Percentiles rank a stretch among this genome's conserved stretches.
These are phyloP conservation scores for Zele albiditarsus DNA, from an alignment of 2,888 invertebrate genomes.

Conservation along the genomic window DNA sequence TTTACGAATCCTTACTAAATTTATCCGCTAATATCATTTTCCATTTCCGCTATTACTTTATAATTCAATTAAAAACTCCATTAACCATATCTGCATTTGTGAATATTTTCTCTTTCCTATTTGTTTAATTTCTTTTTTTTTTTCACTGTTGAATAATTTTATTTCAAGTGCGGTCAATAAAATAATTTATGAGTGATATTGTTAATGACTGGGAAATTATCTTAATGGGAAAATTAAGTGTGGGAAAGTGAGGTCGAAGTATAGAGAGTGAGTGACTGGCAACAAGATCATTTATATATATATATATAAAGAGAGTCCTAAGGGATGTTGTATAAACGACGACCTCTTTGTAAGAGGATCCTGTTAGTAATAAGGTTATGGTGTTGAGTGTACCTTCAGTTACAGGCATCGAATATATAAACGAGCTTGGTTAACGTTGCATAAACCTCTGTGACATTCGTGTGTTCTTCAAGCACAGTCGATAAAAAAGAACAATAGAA, in stretches of 20 bases:
- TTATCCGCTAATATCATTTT: too few relatives aligned
- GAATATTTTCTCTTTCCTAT: background rate
- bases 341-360: conserved; percentile 5
- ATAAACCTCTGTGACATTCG: background rate
- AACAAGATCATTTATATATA: background rate
- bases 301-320: too few relatives aligned
- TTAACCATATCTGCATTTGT: too few relatives aligned
- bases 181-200: background rate
- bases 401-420: background rate
- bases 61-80: too few relatives aligned
- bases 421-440: background rate
- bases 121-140: background rate
- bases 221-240: background rate
- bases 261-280: too few relatives aligned
- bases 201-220: background rate
- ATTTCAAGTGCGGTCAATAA: background rate
- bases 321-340: conserved; percentile 2
- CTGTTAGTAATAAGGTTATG: background rate
- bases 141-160: background rate
- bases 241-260: too few relatives aligned
- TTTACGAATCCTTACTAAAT: too few relatives aligned
- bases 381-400: background rate
- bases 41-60: too few relatives aligned
- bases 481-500: too few relatives aligned
- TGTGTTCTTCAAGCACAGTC: background rate